Conservation (phyloP, 2,797 vertebrate genomes). For the Cossypha polioptera region DNA sequence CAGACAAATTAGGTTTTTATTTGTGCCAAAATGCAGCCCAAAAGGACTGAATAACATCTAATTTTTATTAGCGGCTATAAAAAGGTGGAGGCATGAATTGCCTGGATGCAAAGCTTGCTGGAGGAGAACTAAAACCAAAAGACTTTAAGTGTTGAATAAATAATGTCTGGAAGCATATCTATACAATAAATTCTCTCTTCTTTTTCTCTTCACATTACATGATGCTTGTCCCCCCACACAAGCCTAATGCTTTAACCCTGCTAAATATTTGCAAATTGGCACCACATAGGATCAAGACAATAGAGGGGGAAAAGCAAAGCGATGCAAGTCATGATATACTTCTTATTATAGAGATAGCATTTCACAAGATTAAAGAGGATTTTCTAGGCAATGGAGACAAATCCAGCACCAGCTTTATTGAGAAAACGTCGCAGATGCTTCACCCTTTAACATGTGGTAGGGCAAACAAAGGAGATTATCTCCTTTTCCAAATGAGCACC, state of each 20-base stretch:
- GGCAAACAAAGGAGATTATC: neutral
- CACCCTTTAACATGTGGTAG: neutral
- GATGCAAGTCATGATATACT: neutral
- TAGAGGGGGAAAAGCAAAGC: neutral
- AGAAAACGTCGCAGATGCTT: neutral
- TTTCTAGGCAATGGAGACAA: slow-evolving; percentile 39
- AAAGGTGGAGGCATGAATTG: neutral
- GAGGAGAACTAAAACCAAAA: neutral
- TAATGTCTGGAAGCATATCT: neutral
- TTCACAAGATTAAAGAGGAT: slow-evolving; percentile 29
- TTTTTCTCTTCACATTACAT: neutral
- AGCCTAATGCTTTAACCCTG: neutral
- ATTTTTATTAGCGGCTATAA: slow-evolving; percentile 33
- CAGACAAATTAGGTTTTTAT: slow-evolving; percentile 8
- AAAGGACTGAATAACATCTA: slow-evolving; percentile 1
- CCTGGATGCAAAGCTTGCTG: neutral
- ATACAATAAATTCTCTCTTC: neutral
- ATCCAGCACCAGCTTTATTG: neutral
- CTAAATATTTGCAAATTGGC: slow-evolving; percentile 20
- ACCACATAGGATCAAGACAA: neutral
- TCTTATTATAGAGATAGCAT: neutral
- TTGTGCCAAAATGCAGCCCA: slow-evolving; percentile 20
- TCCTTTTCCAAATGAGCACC: neutral
- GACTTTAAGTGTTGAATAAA: neutral
- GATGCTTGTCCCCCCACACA: neutral